A percentile compares a stretch with the other conserved stretches of the same genome.
These are phyloP conservation scores for Macrotrachela quadricornifera DNA, from an alignment of 1,140 invertebrate species.

Conservation along the genomic window DNA sequence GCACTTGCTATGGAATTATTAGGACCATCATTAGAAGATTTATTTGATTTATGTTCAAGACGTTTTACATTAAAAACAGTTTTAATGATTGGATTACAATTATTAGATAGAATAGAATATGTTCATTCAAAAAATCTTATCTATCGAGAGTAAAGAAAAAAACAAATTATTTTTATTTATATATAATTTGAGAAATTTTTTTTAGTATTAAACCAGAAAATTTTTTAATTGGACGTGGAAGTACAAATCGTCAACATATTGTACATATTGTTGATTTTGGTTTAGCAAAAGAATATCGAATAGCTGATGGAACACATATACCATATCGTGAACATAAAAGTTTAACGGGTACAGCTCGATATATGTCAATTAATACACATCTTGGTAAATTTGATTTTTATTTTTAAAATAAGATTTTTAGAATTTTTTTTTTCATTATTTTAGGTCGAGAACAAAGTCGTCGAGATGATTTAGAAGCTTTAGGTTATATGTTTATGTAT, in stretches of 20 bases:
- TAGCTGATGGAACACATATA: conserved; percentile 69
- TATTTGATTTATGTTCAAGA: conserved; percentile 93
- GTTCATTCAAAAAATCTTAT: background rate
- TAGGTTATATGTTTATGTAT: conserved; percentile 17
- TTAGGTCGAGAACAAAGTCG: conserved; percentile 39
- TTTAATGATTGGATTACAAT: conserved; percentile 81
- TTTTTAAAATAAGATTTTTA: too few relatives aligned
- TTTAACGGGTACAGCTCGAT: conserved; percentile 76
- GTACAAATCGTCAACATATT: conserved; percentile 90
- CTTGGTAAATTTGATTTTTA: conserved; percentile 40
- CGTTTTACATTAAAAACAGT: conserved; percentile 94
- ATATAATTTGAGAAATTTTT: conserved; percentile 3
- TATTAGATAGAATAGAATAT: conserved; percentile 38
- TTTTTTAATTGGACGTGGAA: conserved; percentile 92
- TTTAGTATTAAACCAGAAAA: conserved; percentile 93
- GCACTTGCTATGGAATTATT: conserved; percentile 98
- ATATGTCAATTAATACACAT: conserved; percentile 99
- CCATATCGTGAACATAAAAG: conserved; percentile 99
- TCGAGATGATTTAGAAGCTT: conserved; percentile 16
- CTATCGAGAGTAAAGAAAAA: conserved; percentile 34
- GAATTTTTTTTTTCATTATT: conserved; percentile 9
- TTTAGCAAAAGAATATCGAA: conserved; percentile 33
- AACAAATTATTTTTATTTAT: conserved; percentile 83
- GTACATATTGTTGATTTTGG: conserved; percentile 70
- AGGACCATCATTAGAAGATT: conserved; percentile 85